Evolutionary conservation across 2,888 invertebrate species (phyloP), one percentile per base, ranked within the genome.

Genomic region (Melanostoma mellinum): DNA sequence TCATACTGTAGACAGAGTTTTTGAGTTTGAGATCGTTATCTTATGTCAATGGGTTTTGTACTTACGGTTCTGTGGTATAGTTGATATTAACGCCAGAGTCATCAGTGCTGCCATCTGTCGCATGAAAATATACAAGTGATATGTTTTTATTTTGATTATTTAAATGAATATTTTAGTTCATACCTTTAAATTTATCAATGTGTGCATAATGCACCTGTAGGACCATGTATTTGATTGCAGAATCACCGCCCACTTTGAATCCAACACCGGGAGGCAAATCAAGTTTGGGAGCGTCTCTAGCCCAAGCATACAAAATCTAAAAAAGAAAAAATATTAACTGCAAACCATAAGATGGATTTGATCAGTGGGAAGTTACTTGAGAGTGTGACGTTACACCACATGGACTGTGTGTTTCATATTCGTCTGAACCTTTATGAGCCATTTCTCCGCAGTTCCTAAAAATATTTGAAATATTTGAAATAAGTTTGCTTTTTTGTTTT

Each of bases 251-350:
- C 56, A 99, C 95, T 90, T 96, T 96, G 90, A 99, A 99, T 1
- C 98, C 99, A 6, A 99, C 98, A 81, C 95, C 96, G 61, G 95
- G 91, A 0, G 98, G 98, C 61, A 98, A 91, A 53, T 93, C 91
- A 3, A 98, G 92, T 68, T 94, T 93, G 0, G 97, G 97, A 0
- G 98, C 98, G 89, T 98, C 97, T 86, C 96, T 93, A 2, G 98
- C 98, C 98, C 98, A 99, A 0, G 98, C 98, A 90, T 98, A 98
- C 6, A 98, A 93, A 67, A 98, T 95, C 95, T 97, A 90, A 33
- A 89, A 73, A 73, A 36, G 20, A 72, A n/a, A 40, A 53, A 8
- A 20, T 0, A 6, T n/a, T 42, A 5, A 42, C 32, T 1, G 10
- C 20, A 2, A n/a, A 6, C 4, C 0, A 6, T 32, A 38, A n/a